Evolutionary conservation across 2,113 vertebrate genomes (phyloP).

Genomic region (Pipa parva): DNA sequence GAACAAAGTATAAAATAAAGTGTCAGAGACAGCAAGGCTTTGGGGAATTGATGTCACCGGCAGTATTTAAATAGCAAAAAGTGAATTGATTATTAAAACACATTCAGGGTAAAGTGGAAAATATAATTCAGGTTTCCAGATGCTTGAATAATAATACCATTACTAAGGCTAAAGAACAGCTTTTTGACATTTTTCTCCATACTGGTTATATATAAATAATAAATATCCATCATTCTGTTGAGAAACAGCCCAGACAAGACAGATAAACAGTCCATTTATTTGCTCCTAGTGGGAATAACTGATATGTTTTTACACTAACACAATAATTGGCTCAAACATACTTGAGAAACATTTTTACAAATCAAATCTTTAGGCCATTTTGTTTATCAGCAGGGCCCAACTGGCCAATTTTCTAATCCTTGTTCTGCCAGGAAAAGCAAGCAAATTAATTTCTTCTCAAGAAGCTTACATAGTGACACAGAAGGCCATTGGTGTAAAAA

Average conservation of each 20-base stretch:
- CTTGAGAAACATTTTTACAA: neutral
- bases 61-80: neutral
- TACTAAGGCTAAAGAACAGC: neutral
- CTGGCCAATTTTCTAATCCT: constrained; percentile 1
- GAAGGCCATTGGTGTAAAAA: neutral
- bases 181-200: neutral
- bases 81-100: neutral
- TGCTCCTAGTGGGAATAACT: neutral
- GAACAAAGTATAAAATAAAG: neutral
- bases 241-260: neutral
- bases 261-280: neutral
- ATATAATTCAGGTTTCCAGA: neutral
- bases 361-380: neutral
- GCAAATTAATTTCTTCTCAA: constrained; percentile 1
- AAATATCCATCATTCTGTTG: constrained; percentile 4
- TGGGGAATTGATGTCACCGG: neutral
- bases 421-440: constrained; percentile 4
- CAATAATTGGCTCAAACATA: neutral
- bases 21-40: neutral
- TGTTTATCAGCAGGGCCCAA: neutral
- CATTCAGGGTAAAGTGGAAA: neutral
- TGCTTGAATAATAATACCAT: neutral
- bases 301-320: neutral
- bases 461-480: neutral
- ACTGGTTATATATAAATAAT: constrained; percentile 9